Percentiles rank a stretch among this genome's conserved stretches.
Conservation (phyloP, 2,113 vertebrate genomes). For the Myrmophylax atrothorax region DNA sequence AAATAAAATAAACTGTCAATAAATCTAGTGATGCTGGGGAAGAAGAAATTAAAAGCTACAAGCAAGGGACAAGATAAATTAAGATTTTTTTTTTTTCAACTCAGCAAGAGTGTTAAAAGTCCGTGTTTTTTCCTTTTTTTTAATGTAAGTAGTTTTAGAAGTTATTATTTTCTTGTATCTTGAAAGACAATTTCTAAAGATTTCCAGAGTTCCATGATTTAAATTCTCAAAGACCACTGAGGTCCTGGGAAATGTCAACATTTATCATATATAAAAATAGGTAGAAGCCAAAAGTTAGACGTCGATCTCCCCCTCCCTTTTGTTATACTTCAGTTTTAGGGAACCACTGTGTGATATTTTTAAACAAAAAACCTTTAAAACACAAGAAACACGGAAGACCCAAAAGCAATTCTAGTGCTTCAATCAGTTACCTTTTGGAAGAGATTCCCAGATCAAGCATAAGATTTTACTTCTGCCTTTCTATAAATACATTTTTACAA, state of each 20-base stretch:
- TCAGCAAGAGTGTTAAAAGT: background rate
- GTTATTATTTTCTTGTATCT: background rate
- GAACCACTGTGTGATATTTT: background rate
- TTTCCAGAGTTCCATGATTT: background rate
- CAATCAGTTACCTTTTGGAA: background rate
- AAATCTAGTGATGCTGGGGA: background rate
- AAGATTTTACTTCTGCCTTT: background rate
- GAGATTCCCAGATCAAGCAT: background rate
- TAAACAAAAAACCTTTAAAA: background rate
- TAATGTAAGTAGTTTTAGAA: background rate
- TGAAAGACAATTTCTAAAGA: background rate
- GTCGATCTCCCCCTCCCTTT: background rate
- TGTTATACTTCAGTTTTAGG: background rate
- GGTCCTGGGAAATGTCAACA: background rate
- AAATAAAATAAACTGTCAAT: background rate
- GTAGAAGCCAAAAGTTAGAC: background rate
- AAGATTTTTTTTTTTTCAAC: background rate
- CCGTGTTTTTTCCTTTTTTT: accelerated
- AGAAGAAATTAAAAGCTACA: background rate
- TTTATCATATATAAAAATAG: background rate
- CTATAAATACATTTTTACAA: background rate
- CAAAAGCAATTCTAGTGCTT: background rate
- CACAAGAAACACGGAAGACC: background rate
- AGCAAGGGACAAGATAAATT: background rate
- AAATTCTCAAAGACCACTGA: background rate